Conservation (phyloP, 2,797 vertebrate species). For the Peromyscus aztecus region DNA sequence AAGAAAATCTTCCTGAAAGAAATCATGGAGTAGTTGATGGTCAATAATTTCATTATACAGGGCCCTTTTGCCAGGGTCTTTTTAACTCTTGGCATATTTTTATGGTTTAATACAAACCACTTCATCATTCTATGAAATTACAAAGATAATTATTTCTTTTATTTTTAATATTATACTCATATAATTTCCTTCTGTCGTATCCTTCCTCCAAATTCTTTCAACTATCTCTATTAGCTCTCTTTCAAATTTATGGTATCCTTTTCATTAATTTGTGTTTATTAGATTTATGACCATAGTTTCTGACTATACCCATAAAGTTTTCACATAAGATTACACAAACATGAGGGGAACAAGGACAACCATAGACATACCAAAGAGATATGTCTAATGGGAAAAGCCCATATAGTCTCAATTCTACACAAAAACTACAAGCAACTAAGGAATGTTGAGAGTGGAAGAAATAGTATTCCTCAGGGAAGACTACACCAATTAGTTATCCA, state of each 20-base stretch:
- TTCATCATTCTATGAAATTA: background rate
- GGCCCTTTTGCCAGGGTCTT: background rate
- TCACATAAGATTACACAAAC: background rate
- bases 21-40: background rate
- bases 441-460: background rate
- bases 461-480: background rate
- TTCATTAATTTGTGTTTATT: background rate
- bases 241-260: background rate
- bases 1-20: background rate
- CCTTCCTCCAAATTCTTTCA: too few relatives aligned
- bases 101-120: background rate
- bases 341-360: background rate
- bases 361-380: background rate
- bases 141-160: background rate
- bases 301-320: background rate
- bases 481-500: background rate
- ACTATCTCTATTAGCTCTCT: too few relatives aligned
- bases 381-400: background rate
- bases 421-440: background rate
- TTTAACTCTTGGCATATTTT: background rate
- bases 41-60: too few relatives aligned
- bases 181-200: background rate
- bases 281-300: too few relatives aligned
- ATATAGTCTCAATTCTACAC: background rate
- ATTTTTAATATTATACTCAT: background rate